A percentile compares a stretch with the other conserved stretches of the same genome.
Evolutionary conservation across 2,888 invertebrate genomes (phyloP).

Genomic region (Ophonus ardosiacus): DNA sequence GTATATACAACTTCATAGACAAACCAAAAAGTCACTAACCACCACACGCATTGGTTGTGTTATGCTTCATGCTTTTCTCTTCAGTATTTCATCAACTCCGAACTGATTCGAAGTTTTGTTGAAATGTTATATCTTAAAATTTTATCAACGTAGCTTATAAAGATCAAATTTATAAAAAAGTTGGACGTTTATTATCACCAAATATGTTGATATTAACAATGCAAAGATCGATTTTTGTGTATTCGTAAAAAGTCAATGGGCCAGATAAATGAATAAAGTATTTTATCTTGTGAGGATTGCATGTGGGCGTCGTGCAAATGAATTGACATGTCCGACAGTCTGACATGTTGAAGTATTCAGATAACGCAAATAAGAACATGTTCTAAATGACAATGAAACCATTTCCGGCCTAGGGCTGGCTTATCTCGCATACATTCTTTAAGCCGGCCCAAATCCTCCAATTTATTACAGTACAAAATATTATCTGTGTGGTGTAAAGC

Average conservation of each 20-base stretch:
- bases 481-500: background rate
- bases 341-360: conserved; percentile 1
- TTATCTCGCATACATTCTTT: conserved; percentile 4
- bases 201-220: too few relatives aligned
- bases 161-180: too few relatives aligned
- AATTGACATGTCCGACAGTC: background rate
- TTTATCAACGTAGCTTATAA: too few relatives aligned
- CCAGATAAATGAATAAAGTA: background rate
- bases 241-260: background rate
- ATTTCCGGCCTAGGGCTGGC: background rate
- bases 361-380: conserved; percentile 12
- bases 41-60: too few relatives aligned
- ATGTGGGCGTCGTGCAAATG: background rate
- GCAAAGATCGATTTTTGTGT: too few relatives aligned
- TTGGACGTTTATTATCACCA: too few relatives aligned
- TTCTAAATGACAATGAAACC: background rate
- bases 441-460: background rate
- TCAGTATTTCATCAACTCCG: too few relatives aligned
- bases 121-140: too few relatives aligned
- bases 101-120: too few relatives aligned
- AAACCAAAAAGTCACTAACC: too few relatives aligned
- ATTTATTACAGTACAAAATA: conserved; percentile 17
- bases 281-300: background rate
- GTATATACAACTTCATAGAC: too few relatives aligned
- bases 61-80: too few relatives aligned